These are phyloP conservation scores for Empidonax traillii DNA, from an alignment of 2,113 vertebrate species.

Conservation along the genomic window DNA sequence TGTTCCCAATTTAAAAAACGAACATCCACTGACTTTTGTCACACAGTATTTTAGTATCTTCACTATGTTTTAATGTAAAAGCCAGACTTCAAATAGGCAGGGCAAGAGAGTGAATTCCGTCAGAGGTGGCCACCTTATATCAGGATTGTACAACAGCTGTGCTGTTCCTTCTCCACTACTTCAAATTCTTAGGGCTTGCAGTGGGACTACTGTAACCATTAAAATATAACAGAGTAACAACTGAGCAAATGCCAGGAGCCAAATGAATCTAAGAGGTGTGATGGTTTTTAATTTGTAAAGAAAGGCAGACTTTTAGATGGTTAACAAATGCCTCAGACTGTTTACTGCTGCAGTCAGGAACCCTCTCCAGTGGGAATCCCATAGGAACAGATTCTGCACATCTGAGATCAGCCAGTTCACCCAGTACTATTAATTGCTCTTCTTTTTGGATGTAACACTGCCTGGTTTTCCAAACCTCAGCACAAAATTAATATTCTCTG, in stretches of 20 bases:
- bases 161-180: not conserved
- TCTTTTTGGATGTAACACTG: not conserved
- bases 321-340: not conserved
- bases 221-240: not conserved
- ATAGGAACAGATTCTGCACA: not conserved
- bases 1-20: not conserved
- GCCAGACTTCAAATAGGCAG: not conserved
- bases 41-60: not conserved
- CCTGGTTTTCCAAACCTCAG: not conserved
- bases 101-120: not conserved
- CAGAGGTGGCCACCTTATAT: not conserved
- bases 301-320: not conserved
- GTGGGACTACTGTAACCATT: not conserved
- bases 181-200: not conserved
- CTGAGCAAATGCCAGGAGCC: not conserved
- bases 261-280: not conserved
- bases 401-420: not conserved
- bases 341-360: not conserved
- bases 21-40: not conserved
- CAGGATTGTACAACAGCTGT: not conserved
- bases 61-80: not conserved
- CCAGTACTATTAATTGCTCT: not conserved
- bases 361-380: not conserved
- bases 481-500: not conserved
- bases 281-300: not conserved